A percentile compares a stretch with the other conserved stretches of the same genome.
Conservation (phyloP, 1,140 invertebrate genomes). For the Psix sp. region DNA sequence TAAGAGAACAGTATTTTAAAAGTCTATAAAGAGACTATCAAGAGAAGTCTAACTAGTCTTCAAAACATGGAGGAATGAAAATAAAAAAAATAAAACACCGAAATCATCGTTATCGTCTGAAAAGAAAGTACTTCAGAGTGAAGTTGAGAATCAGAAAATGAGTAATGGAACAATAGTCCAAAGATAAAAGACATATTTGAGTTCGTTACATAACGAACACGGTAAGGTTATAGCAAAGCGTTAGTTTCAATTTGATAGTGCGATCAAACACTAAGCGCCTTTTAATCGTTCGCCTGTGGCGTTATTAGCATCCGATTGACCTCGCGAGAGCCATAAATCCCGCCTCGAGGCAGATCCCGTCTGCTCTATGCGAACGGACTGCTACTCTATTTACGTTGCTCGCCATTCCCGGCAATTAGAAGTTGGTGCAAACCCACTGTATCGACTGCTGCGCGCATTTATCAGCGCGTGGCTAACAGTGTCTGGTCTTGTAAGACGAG, state of each 20-base stretch:
- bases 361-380: constrained; percentile 34
- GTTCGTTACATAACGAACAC: constrained; percentile 4
- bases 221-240: constrained; percentile 44
- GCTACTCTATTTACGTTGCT: constrained; percentile 49
- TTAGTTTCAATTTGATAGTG: constrained; percentile 44
- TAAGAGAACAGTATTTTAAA: too few species aligned
- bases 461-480: constrained; percentile 63
- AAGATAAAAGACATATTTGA: too few species aligned
- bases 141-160: too few species aligned
- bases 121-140: too few species aligned
- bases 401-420: constrained; percentile 51
- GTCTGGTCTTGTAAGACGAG: constrained; percentile 72
- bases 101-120: too few species aligned
- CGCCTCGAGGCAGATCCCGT: constrained; percentile 35
- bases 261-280: constrained; percentile 53
- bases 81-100: too few species aligned
- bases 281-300: constrained; percentile 56
- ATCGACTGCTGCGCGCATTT: constrained; percentile 61
- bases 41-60: too few species aligned
- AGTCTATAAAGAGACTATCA: too few species aligned
- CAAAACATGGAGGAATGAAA: too few species aligned
- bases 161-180: too few species aligned
- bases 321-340: constrained; percentile 58
- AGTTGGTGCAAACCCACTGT: constrained; percentile 40
- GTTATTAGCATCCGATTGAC: constrained; percentile 62